Evolutionary conservation across 2,113 vertebrate species (phyloP), one percentile per base, ranked within the genome.

Genomic region (Dolichallabes microphthalmus): DNA sequence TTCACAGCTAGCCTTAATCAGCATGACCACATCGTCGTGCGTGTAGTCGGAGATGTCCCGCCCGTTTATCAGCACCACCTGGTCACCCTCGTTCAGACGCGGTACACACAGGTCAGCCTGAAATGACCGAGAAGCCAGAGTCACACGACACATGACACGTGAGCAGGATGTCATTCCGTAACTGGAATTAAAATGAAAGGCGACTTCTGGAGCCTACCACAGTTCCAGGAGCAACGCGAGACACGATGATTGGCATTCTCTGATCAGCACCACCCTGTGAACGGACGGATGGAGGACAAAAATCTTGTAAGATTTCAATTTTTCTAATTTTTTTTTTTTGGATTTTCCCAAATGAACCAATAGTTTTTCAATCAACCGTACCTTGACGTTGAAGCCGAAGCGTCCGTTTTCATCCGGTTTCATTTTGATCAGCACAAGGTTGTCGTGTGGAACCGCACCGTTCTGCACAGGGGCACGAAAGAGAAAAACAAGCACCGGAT

Each of bases 331-430:
- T 45, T 45, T 45, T 45, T 45, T 35, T 60, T 35, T n/a, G 6
- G 50, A 8, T 58, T 68, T 57, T 8, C 12, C 9, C 35, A 35
- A 53, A 60, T 27, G 6, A 25, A 19, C 3, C 27, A 0, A 45
- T 7, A 0, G 2, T 35, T 32, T 64, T 55, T 50, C n/a, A 20
- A 52, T 2, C 22, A 11, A 39, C 12, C 80, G 92, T 92, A 99
- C 98, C 97, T 99, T 99, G 83, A 99, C 97, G 82, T 99, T 99
- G 93, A 99, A 99, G 88, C 98, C 98, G 89, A 99, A 99, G 11
- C 98, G 97, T 86, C 98, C 98, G 71, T 98, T 97, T 93, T 99
- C 98, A 82, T 99, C 98, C 0, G 98, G 98, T 87, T 95, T 97
- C 96, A 99, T 99, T 94, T 95, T 97, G 91, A 99, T 99, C 92